phyloP scores from a whole-genome alignment of 2,797 vertebrate genomes.

The Phalanger gymnotis region DNA sequence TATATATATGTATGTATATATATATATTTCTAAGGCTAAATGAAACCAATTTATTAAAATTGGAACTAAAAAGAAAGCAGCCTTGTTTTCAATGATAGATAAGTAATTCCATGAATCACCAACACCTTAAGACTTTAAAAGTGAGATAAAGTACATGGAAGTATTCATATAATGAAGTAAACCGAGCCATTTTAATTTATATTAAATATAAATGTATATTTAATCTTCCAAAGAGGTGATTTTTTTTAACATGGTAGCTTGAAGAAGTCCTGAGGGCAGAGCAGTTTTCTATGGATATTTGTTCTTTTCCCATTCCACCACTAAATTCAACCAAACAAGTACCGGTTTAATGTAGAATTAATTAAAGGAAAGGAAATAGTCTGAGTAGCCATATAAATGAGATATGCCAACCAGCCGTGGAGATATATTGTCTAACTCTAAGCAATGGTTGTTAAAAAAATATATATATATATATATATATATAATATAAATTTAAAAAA shows the following conservation, averaged over 20 bases:
- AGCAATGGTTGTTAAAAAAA: not conserved
- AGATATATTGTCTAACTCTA: rapidly evolving
- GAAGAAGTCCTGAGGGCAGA: not conserved
- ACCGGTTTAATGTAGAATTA: not conserved
- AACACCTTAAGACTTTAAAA: rapidly evolving
- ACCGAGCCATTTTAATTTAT: no score
- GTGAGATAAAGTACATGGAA: not conserved
- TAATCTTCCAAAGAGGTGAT: not conserved
- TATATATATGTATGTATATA: no score
- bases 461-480: not conserved
- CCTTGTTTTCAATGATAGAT: rapidly evolving
- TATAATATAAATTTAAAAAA: rapidly evolving
- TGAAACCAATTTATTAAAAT: not conserved
- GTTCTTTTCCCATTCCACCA: not conserved
- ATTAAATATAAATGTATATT: not conserved
- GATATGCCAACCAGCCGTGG: rapidly evolving
- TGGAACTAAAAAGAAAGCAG: not conserved
- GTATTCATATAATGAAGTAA: not conserved
- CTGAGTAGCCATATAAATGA: rapidly evolving
- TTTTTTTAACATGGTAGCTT: not conserved
- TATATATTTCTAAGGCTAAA: not conserved
- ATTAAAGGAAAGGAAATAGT: rapidly evolving
- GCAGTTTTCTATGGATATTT: not conserved
- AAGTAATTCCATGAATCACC: not conserved
- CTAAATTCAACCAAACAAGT: not conserved